Conservation (phyloP, 2,797 vertebrate genomes). For the Epinephelus coioides region DNA sequence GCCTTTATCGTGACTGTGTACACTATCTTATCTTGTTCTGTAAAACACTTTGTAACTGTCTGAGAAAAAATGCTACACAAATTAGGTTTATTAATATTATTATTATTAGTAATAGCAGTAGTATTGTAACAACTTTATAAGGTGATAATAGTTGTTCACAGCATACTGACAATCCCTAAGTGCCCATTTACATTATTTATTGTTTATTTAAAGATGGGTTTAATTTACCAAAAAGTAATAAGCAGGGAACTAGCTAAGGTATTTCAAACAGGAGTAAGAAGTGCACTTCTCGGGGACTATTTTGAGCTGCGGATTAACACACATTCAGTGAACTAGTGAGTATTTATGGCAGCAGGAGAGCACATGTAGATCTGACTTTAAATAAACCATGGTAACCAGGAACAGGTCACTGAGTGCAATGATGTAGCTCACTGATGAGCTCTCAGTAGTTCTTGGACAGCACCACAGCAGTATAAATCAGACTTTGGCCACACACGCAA, state of each 20-base stretch:
- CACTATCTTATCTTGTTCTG: too few relatives aligned
- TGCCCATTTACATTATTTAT: too few relatives aligned
- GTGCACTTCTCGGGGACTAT: slow-evolving; percentile 1
- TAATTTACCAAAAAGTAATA: not conserved
- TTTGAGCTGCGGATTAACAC: slow-evolving; percentile 9
- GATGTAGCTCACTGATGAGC: not conserved
- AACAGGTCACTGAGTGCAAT: not conserved
- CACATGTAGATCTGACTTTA: not conserved
- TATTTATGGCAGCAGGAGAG: not conserved
- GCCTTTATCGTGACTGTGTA: too few relatives aligned
- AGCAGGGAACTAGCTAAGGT: not conserved
- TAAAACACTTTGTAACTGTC: too few relatives aligned
- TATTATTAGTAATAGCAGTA: too few relatives aligned
- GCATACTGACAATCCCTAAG: too few relatives aligned
- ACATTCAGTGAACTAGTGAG: not conserved
- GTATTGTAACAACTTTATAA: too few relatives aligned
- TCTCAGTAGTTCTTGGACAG: not conserved
- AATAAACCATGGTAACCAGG: not conserved
- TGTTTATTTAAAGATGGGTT: not conserved
- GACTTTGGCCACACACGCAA: not conserved
- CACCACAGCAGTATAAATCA: not conserved
- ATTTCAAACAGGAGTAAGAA: not conserved
- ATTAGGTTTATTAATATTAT: too few relatives aligned
- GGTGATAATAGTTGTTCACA: too few relatives aligned
- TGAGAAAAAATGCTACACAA: too few relatives aligned